A percentile compares a stretch with the other conserved stretches of the same genome.
phyloP scores from a whole-genome alignment of 1,140 invertebrate genomes.

The Phenacoccus solenopsis region DNA sequence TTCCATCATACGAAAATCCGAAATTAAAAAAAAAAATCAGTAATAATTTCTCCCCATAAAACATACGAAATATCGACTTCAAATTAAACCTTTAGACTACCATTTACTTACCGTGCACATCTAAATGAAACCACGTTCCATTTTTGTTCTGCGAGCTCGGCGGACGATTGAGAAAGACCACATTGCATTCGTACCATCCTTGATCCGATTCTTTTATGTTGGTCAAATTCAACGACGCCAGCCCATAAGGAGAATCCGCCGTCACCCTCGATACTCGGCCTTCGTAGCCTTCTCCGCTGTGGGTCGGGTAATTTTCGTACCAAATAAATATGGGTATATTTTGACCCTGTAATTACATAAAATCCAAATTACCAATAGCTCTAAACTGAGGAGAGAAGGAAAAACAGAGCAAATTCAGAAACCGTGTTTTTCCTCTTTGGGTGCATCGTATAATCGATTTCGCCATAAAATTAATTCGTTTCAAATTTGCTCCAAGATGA shows the following conservation, averaged over 20 bases:
- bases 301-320: slow-evolving; percentile 92
- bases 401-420: too few species aligned
- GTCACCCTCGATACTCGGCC: slow-evolving; percentile 76
- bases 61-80: too few species aligned
- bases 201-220: slow-evolving; percentile 84
- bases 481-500: not conserved
- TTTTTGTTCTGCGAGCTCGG: slow-evolving; percentile 70
- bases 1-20: too few species aligned
- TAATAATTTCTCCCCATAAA: too few species aligned
- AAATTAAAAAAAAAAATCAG: too few species aligned
- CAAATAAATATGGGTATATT: slow-evolving; percentile 93
- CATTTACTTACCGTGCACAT: slow-evolving; percentile 73
- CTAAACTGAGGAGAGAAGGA: too few species aligned
- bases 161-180: slow-evolving; percentile 86
- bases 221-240: slow-evolving; percentile 85
- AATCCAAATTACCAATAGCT: not conserved
- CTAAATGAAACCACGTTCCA: slow-evolving; percentile 92
- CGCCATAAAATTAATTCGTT: not conserved
- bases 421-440: too few species aligned
- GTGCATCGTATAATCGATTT: too few species aligned
- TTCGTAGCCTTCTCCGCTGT: slow-evolving; percentile 82
- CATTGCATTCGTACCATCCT: slow-evolving; percentile 95
- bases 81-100: too few species aligned
- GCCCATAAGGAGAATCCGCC: slow-evolving; percentile 70
- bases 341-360: slow-evolving; percentile 51